Base-by-base conservation (phyloP, 2,797 vertebrate species). In the Tiaroga cobitis region DNA sequence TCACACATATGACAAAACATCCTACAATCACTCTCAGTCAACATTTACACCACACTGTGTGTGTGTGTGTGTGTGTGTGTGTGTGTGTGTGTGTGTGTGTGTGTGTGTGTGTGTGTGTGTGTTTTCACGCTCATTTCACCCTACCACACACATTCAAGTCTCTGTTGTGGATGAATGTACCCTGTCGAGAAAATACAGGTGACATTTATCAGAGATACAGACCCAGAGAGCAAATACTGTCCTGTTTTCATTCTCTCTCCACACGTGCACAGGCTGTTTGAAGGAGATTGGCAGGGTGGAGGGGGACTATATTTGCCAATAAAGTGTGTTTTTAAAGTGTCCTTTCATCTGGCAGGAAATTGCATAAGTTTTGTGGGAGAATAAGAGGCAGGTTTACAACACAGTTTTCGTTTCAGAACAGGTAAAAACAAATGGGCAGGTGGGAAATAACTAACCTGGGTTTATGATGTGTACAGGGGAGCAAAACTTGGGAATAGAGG, bases 311-410 rank as follows among this genome's bases (percentile, higher is more conserved):
- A 75, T 86, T 81, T 86, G 82, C 85, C 85, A 80, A 80, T 89
- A 82, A 87, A 88, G 81, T 26, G 46, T 43, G 76, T 89, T 88
- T 82, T 85, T 86, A 90, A 87, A 77, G 56, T 73, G 72, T 54
- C 69, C 87, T 88, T 86, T 84, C 83, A 86, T 87, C 82, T 88
- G 65, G 56, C 87, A 90, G 88, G 87, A 86, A 86, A 89, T 88
- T 90, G 81, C 83, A 77, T 84, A 61, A 54, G 83, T 72, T 85
- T 73, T 67, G 79, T 82, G 79, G 61, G 34, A 41, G 65, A 80
- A 67, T 81, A 21, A 56, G 70, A 87, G 79, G 86, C 43, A 79
- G 41, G 63, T 78, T 81, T 77, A 81, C 72, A 63, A 63, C 68
- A 15, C 49, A 65, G 65, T n/a, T 70, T 80, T 43, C 39, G 39